These are phyloP conservation scores for Diabrotica balteata DNA, from an alignment of 2,888 invertebrate species.

Conservation along the genomic window DNA sequence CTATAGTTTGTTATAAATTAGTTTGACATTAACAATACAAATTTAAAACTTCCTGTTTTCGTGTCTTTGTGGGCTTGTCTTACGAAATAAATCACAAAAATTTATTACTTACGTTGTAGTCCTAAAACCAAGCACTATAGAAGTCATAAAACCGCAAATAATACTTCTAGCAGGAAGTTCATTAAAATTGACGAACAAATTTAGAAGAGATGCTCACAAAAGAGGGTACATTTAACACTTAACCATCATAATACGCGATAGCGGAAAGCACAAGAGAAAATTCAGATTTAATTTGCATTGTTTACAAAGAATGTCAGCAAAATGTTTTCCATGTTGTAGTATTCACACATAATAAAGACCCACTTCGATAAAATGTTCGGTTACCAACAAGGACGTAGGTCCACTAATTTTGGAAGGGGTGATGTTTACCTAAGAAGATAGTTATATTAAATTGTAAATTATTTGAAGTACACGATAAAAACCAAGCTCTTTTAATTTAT, in stretches of 20 bases:
- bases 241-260: constrained; percentile 15
- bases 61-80: no score
- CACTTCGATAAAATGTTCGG: constrained; percentile 17
- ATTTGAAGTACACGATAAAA: no score
- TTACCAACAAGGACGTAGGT: constrained; percentile 1
- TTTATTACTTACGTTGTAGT: constrained; percentile 2
- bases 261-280: constrained; percentile 14
- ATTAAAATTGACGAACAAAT: constrained; percentile 20
- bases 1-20: no score
- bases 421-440: no score
- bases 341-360: constrained; percentile 24
- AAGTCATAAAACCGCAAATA: constrained; percentile 18
- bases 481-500: no score
- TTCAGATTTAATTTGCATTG: constrained; percentile 20
- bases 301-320: constrained; percentile 17
- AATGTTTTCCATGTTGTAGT: constrained; percentile 26
- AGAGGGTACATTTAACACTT: constrained; percentile 9
- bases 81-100: background rate
- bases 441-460: no score
- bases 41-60: no score
- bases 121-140: constrained; percentile 4
- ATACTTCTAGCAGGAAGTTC: constrained; percentile 13
- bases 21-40: no score
- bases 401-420: no score
- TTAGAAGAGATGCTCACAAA: constrained; percentile 14